Percentiles rank a stretch among this genome's conserved stretches.
Conservation (phyloP, 1,140 invertebrate species). For the Pseudomyrmex cubaensis region DNA sequence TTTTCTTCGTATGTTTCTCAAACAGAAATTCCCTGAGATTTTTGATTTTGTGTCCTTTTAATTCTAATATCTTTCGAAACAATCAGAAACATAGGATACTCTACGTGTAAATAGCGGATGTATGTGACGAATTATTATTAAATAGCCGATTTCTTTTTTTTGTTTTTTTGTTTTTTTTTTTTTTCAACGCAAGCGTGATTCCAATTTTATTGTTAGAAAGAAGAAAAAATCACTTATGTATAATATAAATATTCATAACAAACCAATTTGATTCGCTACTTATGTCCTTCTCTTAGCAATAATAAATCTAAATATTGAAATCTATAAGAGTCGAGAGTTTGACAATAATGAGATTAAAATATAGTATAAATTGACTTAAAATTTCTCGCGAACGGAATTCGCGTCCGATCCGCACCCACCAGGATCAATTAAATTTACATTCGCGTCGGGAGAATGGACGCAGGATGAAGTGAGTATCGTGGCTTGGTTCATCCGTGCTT, state of each 20-base stretch:
- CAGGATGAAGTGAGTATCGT: conserved; percentile 32
- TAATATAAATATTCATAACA: conserved; percentile 32
- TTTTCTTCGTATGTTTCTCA: conserved; percentile 28
- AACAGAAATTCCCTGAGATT: conserved; percentile 54
- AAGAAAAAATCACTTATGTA: neutral
- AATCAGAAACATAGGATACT: conserved; percentile 4
- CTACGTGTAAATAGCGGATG: neutral
- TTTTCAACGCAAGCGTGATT: conserved; percentile 14
- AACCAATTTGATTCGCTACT: conserved; percentile 47
- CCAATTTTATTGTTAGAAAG: conserved; percentile 21
- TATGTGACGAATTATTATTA: conserved; percentile 1
- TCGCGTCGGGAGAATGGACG: conserved; percentile 55
- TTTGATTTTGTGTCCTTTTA: conserved; percentile 54
- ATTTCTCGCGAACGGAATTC: conserved; percentile 43
- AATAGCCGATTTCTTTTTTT: neutral
- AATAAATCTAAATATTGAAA: conserved; percentile 56
- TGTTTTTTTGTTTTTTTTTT: neutral
- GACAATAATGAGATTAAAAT: conserved; percentile 62
- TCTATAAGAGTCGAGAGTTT: conserved; percentile 39
- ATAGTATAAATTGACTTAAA: conserved; percentile 52
- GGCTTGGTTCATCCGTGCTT: conserved; percentile 29
- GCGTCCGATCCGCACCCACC: conserved; percentile 49
- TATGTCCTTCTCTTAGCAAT: conserved; percentile 54
- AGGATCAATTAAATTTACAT: conserved; percentile 56
- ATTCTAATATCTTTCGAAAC: conserved; percentile 17